These are phyloP conservation scores for Drosophila parthenogenetica DNA, from an alignment of 2,888 invertebrate species.

Conservation along the genomic window DNA sequence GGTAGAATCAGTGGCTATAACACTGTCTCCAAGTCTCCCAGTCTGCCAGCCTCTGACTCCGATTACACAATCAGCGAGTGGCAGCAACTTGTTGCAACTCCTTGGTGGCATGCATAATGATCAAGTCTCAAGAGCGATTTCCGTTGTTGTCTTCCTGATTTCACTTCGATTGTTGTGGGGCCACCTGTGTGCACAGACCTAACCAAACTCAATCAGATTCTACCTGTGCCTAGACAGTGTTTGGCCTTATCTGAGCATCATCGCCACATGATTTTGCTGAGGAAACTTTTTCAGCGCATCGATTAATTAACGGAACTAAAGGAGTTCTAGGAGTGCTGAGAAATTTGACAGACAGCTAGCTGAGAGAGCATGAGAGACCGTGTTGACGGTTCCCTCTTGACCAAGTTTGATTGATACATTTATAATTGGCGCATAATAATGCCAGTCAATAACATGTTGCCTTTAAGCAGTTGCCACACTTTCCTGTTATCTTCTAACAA, in stretches of 20 bases:
- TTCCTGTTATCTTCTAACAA: slow-evolving; percentile 25
- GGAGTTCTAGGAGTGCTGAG: slow-evolving; percentile 17
- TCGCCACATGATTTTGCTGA: slow-evolving; percentile 53
- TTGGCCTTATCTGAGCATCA: slow-evolving; percentile 23
- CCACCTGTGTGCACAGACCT: slow-evolving; percentile 52
- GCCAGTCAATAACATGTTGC: slow-evolving; percentile 54
- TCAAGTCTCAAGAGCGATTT: slow-evolving; percentile 65
- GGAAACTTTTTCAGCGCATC: slow-evolving; percentile 31
- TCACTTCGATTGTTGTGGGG: slow-evolving; percentile 52
- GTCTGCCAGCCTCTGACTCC: slow-evolving; percentile 15
- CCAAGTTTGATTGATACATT: slow-evolving; percentile 64
- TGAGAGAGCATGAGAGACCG: neutral
- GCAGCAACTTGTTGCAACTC: slow-evolving; percentile 26
- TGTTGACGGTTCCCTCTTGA: slow-evolving; percentile 3
- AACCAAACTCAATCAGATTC: slow-evolving; percentile 8
- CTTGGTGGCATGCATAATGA: slow-evolving; percentile 71
- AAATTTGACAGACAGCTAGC: neutral
- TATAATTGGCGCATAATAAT: slow-evolving; percentile 69
- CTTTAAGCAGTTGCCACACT: slow-evolving; percentile 67
- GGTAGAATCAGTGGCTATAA: slow-evolving; percentile 46
- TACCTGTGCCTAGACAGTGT: slow-evolving; percentile 2
- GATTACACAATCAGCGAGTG: slow-evolving; percentile 64
- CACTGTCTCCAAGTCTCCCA: slow-evolving; percentile 20
- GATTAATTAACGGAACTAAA: slow-evolving; percentile 33
- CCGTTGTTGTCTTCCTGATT: slow-evolving; percentile 65